Base-by-base conservation (phyloP, 2,888 invertebrate species). In the Coremacera marginata region DNA sequence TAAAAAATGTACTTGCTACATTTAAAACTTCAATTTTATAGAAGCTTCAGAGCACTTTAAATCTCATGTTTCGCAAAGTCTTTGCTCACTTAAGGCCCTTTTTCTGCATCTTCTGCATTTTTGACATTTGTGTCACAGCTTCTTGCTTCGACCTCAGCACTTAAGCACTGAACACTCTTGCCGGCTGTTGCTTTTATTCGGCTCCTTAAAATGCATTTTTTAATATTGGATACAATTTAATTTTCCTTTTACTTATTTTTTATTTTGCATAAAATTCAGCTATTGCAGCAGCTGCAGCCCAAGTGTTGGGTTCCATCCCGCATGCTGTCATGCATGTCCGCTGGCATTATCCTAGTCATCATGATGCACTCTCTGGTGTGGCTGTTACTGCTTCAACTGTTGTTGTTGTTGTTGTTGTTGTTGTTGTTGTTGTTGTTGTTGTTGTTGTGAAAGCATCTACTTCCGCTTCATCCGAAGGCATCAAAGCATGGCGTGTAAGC, bases 201-300 rank as follows among this genome's bases (percentile, higher is more conserved):
- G 74, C 72, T 62, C 37, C 67, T 68, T 63, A 72, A 72, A 77
- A 71, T 77, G 72, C 76, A 76, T 65, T 72, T 67, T 67, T 67
- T 65, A 57, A 75, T 75, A 55, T 67, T 67, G 11, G 44, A 44
- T 44, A 57, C 57, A 77, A 44, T 77, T 57, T 60, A 37, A n/a
- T 11, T 57, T 44, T 52, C 67, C 67, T 57, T 68, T 60, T 49
- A 22, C 22, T 60, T 49, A 62, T 16, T 16, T 55, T 19, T 55
- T 19, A 16, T 22, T n/a, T 22, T n/a, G 55, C 55, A 55, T 22
- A n/a, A 55, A 55, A 19, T 55, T n/a, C 7, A 8, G 2, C 22
- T 49, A 31, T 31, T 27, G 34, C 49, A 19, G 11, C 62, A 37
- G 11, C 14, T 49, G 37, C 51, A 16, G 31, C 25, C 25, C 70